Evolutionary conservation across 2,113 vertebrate species (phyloP), one percentile per base, ranked within the genome.

Genomic region (Pedionomus torquatus): DNA sequence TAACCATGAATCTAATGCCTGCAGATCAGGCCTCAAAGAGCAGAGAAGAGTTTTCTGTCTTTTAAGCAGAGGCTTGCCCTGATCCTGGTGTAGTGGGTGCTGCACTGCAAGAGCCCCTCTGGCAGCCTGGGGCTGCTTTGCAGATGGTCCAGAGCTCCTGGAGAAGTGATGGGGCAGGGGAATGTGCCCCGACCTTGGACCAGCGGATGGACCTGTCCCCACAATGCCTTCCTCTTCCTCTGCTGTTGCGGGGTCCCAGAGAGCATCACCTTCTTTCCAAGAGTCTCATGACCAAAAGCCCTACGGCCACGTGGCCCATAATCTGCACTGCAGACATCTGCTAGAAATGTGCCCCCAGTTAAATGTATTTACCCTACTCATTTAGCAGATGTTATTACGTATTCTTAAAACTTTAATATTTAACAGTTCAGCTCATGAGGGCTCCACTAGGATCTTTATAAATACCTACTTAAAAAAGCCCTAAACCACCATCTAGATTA

Each of bases 161-260:
- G 23, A 35, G 60, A 51, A 63, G 28, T 9, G 13, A 2, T 21
- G 41, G 26, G 3, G 7, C n/a, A 25, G 30, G 5, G 18, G 11
- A 2, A 24, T 65, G 55, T 61, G 7, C 12, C 24, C 35, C 60
- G 31, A 16, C n/a, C 4, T 28, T 19, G 80, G 17, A 35, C 5
- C 28, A 52, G 37, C 2, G 1, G 30, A 7, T 10, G 26, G 6
- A 41, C 19, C 13, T 26, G 55, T 24, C 17, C 24, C n/a, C 11
- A 0, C 0, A 3, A 10, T n/a, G 28, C 0, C 0, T 44, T 41
- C 17, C 2, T 7, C 11, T 4, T 15, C 25, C 10, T 31, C 31
- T 44, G 37, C 30, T 1, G 0, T 0, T 7, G 49, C 0, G 1
- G 6, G 1, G 6, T 70, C 31, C 20, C 31, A 10, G 17, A 20